Evolutionary conservation across 2,113 vertebrate species (phyloP).

Genomic region (Gymnogyps californianus): DNA sequence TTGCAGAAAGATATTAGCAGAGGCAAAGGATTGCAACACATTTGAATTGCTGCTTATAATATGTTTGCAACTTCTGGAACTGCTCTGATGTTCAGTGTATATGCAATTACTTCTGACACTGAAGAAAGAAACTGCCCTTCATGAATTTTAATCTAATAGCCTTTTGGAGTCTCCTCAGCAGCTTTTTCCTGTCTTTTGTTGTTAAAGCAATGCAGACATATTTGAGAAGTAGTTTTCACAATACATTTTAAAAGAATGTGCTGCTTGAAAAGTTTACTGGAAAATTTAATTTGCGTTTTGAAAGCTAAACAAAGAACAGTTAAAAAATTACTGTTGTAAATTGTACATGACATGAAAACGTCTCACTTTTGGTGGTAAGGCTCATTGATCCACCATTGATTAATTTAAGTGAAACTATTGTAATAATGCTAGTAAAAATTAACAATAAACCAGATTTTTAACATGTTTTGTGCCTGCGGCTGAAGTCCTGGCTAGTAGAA

Average conservation of each 20-base stretch:
- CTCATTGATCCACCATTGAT: not conserved
- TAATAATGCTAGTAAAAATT: not conserved
- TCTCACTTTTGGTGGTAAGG: not conserved
- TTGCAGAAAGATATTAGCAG: not conserved
- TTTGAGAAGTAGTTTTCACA: slow-evolving; percentile 10
- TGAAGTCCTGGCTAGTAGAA: not conserved
- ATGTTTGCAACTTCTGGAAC: slow-evolving; percentile 12
- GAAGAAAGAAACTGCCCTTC: not conserved
- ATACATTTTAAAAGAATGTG: slow-evolving; percentile 3
- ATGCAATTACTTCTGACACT: slow-evolving; percentile 3
- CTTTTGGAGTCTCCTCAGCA: slow-evolving; percentile 11
- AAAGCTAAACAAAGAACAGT: not conserved
- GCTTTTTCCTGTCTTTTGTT: slow-evolving; percentile 10
- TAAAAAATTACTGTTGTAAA: not conserved
- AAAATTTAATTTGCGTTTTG: not conserved
- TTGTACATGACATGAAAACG: not conserved
- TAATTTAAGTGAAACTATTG: not conserved
- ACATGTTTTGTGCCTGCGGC: not conserved
- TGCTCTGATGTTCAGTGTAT: not conserved
- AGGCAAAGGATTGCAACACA: not conserved
- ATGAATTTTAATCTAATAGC: slow-evolving; percentile 47
- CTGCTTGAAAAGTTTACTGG: not conserved
- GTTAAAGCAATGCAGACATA: not conserved
- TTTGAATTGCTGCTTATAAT: not conserved
- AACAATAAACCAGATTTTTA: not conserved